Conservation (phyloP, 2,797 vertebrate species). For the Hoplostethus atlanticus region DNA sequence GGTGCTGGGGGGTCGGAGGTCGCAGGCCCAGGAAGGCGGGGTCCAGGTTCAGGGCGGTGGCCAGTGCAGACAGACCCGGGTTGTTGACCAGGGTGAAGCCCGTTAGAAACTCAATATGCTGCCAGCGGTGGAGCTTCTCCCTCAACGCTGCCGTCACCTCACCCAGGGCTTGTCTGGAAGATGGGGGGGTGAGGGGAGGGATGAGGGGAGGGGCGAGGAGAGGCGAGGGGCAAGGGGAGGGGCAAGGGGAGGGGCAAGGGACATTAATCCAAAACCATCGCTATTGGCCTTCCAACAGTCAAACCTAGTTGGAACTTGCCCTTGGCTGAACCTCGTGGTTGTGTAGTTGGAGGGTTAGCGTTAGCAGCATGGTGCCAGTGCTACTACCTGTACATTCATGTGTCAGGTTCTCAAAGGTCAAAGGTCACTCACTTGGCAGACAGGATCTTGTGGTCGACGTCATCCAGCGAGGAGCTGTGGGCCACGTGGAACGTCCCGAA, state of each 20-base stretch:
- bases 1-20: slow-evolving; percentile 88
- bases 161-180: slow-evolving; percentile 89
- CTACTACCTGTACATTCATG: too few species aligned
- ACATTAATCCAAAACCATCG: not conserved
- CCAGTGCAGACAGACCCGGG: slow-evolving; percentile 92
- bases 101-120: slow-evolving; percentile 93
- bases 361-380: too few species aligned
- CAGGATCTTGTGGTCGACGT: slow-evolving; percentile 97
- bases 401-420: not conserved
- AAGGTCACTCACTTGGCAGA: slow-evolving; percentile 92
- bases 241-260: not conserved
- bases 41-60: slow-evolving; percentile 93
- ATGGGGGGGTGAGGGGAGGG: not conserved
- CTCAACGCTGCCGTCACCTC: slow-evolving; percentile 93
- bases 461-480: slow-evolving; percentile 96
- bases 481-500: slow-evolving; percentile 96
- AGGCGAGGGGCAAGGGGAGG: not conserved
- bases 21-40: slow-evolving; percentile 94
- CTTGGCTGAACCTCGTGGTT: too few species aligned
- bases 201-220: not conserved
- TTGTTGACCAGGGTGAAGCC: slow-evolving; percentile 93
- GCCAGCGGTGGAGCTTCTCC: slow-evolving; percentile 96
- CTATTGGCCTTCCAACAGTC: too few species aligned
- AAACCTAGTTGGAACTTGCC: too few species aligned
- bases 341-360: too few species aligned